Evolutionary conservation across 2,113 vertebrate species (phyloP).

Genomic region (Ceyx cyanopectus): DNA sequence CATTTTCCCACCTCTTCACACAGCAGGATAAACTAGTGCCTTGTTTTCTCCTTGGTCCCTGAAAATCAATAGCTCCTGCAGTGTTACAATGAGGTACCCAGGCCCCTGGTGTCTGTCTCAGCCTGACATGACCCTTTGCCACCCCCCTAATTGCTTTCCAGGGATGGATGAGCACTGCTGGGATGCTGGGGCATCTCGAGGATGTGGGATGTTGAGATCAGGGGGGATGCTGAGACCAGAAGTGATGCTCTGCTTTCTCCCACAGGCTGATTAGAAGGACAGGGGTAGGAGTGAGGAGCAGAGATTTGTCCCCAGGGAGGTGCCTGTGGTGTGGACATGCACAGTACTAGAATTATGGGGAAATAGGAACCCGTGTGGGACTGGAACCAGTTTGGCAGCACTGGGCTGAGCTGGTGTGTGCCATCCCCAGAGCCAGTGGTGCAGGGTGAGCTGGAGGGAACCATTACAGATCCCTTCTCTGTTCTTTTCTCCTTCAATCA

Average conservation of each 20-base stretch:
- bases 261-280: too few species aligned
- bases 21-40: not conserved
- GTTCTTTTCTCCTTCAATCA: accelerated
- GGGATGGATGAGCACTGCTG: accelerated
- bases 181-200: not conserved
- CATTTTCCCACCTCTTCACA: accelerated
- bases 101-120: not conserved
- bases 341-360: not conserved
- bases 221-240: not conserved
- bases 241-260: not conserved
- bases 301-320: not conserved
- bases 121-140: not conserved
- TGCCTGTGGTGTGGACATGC: not conserved
- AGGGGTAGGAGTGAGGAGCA: not conserved
- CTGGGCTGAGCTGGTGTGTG: not conserved
- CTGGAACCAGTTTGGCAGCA: not conserved
- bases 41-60: not conserved
- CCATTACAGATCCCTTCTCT: not conserved
- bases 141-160: accelerated
- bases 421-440: accelerated
- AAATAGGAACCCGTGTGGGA: not conserved
- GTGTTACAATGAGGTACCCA: accelerated
- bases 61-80: not conserved
- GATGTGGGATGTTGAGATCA: not conserved
- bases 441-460: not conserved